These are phyloP conservation scores for Sinocyclocheilus anshuiensis DNA, from an alignment of 2,113 vertebrate species.

Conservation along the genomic window DNA sequence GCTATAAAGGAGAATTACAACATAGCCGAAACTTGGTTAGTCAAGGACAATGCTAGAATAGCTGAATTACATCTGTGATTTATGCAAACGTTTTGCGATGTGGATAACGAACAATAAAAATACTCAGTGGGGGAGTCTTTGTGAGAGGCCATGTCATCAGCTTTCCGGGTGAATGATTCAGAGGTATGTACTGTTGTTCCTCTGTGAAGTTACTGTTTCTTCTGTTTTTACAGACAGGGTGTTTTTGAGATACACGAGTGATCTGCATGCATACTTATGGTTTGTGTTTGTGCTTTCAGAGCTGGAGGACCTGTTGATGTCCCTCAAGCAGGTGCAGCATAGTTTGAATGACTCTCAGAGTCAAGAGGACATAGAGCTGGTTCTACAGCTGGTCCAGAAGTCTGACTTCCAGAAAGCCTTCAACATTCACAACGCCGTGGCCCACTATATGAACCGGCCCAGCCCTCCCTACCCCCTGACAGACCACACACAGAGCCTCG, in stretches of 20 bases:
- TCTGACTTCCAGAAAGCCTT: constrained; percentile 95
- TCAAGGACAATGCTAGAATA: constrained; percentile 14
- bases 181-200: constrained; percentile 39
- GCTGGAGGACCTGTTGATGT: constrained; percentile 92
- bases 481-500: constrained; percentile 84
- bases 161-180: constrained; percentile 29
- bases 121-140: constrained; percentile 19
- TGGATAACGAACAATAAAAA: neutral
- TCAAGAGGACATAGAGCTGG: constrained; percentile 89
- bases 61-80: constrained; percentile 2
- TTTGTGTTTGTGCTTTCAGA: constrained; percentile 72
- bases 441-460: constrained; percentile 90
- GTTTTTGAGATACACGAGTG: neutral
- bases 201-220: constrained; percentile 7
- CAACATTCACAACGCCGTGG: constrained; percentile 94
- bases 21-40: neutral
- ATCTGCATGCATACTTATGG: neutral
- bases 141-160: constrained; percentile 1
- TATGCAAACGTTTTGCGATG: neutral
- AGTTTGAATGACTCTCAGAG: constrained; percentile 92
- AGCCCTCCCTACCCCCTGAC: constrained; percentile 93
- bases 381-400: constrained; percentile 93
- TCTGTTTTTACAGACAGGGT: neutral
- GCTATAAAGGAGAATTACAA: constrained; percentile 24
- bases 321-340: constrained; percentile 92